Evolutionary conservation across 1,140 invertebrate species (phyloP).

Genomic region (Drosophila tsacasi): DNA sequence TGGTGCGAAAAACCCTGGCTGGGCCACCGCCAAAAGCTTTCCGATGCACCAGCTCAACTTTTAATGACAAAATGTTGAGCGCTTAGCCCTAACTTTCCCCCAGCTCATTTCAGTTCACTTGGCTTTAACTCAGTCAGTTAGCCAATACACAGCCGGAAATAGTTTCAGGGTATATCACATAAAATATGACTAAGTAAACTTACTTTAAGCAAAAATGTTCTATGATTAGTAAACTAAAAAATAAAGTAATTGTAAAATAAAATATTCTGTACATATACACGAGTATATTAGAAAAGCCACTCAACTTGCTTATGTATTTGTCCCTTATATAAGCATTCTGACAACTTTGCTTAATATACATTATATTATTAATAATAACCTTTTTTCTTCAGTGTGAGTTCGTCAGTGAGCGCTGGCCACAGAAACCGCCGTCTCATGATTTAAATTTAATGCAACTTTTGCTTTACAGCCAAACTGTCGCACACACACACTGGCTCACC

Average conservation of each 20-base stretch:
- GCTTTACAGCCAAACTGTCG: constrained; percentile 63
- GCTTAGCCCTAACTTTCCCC: constrained; percentile 55
- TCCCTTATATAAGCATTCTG: too few relatives aligned
- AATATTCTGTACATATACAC: too few relatives aligned
- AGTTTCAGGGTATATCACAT: too few relatives aligned
- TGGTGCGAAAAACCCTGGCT: background rate
- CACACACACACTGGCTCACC: background rate
- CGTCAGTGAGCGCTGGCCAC: constrained; percentile 35
- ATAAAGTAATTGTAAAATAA: too few relatives aligned
- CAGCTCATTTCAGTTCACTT: constrained; percentile 34
- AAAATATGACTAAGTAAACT: too few relatives aligned
- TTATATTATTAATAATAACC: background rate
- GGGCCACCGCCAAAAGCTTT: constrained; percentile 42
- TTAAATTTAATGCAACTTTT: constrained; percentile 78
- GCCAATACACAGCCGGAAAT: background rate
- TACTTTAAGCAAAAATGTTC: too few relatives aligned
- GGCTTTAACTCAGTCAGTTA: constrained; percentile 19
- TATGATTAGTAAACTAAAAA: too few relatives aligned
- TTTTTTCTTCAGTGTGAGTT: constrained; percentile 21
- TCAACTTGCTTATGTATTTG: too few relatives aligned
- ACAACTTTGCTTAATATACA: too few relatives aligned
- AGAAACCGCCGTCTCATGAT: constrained; percentile 72
- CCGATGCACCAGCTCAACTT: constrained; percentile 51
- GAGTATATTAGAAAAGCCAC: too few relatives aligned
- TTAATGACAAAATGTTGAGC: constrained; percentile 69